phyloP scores from a whole-genome alignment of 2,888 invertebrate genomes.

The Congeria kusceri region DNA sequence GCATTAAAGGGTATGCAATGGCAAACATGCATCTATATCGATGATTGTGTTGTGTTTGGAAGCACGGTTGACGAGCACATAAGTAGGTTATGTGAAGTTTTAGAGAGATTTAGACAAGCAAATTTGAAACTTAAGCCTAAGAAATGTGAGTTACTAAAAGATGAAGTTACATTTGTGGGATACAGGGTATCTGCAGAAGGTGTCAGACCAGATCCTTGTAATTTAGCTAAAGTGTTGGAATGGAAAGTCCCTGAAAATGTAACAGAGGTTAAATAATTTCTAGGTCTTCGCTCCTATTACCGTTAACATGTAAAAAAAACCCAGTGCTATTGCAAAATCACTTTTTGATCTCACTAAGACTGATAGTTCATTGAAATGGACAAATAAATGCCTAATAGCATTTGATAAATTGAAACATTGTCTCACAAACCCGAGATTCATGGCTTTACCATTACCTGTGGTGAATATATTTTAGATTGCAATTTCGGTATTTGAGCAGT shows the following conservation, averaged over 20 bases:
- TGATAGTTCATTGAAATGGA: slow-evolving; percentile 19
- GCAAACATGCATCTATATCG: slow-evolving; percentile 55
- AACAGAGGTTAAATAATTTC: slow-evolving; percentile 45
- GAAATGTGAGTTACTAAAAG: slow-evolving; percentile 55
- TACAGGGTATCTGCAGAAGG: slow-evolving; percentile 28
- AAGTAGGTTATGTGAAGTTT: slow-evolving; percentile 37
- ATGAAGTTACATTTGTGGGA: slow-evolving; percentile 49
- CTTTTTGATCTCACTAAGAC: slow-evolving; percentile 36
- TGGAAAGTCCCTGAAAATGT: slow-evolving; percentile 31
- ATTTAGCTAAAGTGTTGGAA: slow-evolving; percentile 20
- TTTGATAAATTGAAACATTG: slow-evolving; percentile 32
- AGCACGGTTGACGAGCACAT: slow-evolving; percentile 44
- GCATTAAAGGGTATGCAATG: slow-evolving; percentile 52
- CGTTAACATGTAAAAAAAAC: slow-evolving; percentile 29
- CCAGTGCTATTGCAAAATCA: slow-evolving; percentile 40
- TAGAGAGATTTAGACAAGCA: slow-evolving; percentile 42
- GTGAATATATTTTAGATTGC: slow-evolving; percentile 43
- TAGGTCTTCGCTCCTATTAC: slow-evolving; percentile 47
- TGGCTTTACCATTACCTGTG: slow-evolving; percentile 31
- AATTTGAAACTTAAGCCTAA: slow-evolving; percentile 59
- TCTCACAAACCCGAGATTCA: slow-evolving; percentile 31
- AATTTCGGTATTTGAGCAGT: slow-evolving; percentile 47
- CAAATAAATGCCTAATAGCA: slow-evolving; percentile 23
- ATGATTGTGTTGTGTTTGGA: slow-evolving; percentile 57
- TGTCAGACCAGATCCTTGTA: slow-evolving; percentile 11